Base-by-base conservation (phyloP, 2,113 vertebrate genomes). In the Spea bombifrons region DNA sequence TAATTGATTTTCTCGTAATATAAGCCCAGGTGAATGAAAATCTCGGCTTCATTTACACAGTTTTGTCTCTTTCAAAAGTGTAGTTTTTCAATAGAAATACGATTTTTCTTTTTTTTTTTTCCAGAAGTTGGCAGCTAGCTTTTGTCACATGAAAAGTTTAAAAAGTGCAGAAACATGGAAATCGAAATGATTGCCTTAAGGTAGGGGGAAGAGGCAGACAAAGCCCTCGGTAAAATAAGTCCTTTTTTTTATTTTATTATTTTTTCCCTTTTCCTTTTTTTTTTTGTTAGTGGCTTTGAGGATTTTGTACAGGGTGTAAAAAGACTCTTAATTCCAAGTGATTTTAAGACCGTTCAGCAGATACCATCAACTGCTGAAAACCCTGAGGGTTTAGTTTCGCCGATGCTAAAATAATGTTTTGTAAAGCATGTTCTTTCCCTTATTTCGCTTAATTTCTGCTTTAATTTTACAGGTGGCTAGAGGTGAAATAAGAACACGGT, bases 1-100 rank as follows among this genome's bases (percentile, higher is more conserved):
- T 92, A 92, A 92, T 92, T 92, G 91, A 92, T 92, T 92, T 92
- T 89, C 89, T 89, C 88, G 89, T 90, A 89, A 90, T 91, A 89
- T 87, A 90, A 84, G 87, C 87, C 89, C 88, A 90, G 89, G 90
- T 92, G 91, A 92, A 89, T 85, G 86, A 89, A 84, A 86, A 85
- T 83, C 83, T 87, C 83, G 63, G 86, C 86, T 91, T 91, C 88
- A 84, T 90, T 92, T 91, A 90, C 87, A 84, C 86, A 85, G 85
- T 87, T 88, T 89, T 93, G 91, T 90, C 91, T 90, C 89, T 88
- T 91, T 90, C 79, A 79, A 81, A 92, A 90, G 83, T 88, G 87
- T 81, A 86, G 81, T 84, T 86, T n/a, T 90, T 92, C 87, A 89
- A 92, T 87, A 88, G 87, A 91, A 92, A 91, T 90, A 87, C 84